Conservation (phyloP, 2,113 vertebrate genomes). For the Ictalurus punctatus region DNA sequence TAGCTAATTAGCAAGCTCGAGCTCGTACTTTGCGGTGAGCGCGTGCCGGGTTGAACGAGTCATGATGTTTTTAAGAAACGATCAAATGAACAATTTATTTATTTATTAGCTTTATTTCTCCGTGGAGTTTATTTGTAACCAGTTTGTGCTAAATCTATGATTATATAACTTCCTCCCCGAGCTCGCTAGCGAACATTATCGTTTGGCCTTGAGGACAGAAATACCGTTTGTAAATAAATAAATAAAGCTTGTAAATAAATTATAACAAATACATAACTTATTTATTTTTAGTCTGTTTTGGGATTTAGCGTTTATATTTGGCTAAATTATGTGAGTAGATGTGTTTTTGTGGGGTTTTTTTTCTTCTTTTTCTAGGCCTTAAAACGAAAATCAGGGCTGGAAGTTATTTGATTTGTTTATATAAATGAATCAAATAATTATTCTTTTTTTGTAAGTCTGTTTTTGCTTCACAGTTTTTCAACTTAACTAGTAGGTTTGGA, state of each 20-base stretch:
- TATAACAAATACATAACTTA: not conserved
- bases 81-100: no score
- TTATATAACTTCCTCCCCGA: not conserved
- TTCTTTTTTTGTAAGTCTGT: not conserved
- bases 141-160: not conserved
- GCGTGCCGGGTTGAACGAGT: not conserved
- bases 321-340: not conserved
- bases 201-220: not conserved
- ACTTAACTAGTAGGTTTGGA: not conserved
- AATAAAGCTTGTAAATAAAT: not conserved
- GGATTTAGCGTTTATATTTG: not conserved
- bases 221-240: not conserved
- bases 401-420: not conserved
- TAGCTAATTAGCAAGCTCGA: not conserved
- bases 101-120: not conserved
- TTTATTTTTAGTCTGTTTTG: not conserved
- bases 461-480: not conserved
- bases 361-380: not conserved
- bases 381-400: not conserved
- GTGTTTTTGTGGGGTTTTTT: not conserved
- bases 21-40: not conserved
- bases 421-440: not conserved
- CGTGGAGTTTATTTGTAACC: not conserved
- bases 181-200: not conserved
- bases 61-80: not conserved